phyloP scores from a whole-genome alignment of 2,797 vertebrate species.

The Cynodonichthys magdalenae region DNA sequence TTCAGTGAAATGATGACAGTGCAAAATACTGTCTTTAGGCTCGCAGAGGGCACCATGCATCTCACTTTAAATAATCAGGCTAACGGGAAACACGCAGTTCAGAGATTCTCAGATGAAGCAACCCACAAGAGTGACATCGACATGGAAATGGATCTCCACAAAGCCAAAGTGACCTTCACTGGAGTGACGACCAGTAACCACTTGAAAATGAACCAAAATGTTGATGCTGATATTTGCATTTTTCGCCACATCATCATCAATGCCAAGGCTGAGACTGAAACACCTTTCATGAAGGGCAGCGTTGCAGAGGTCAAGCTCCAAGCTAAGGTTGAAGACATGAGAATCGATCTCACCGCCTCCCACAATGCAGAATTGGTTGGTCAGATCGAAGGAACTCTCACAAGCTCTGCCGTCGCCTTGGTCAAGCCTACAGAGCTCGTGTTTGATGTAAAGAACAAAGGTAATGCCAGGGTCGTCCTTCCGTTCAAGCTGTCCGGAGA shows the following conservation, averaged over 20 bases:
- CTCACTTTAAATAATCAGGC: slow-evolving; percentile 80
- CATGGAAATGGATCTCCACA: slow-evolving; percentile 78
- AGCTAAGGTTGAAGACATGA: slow-evolving; percentile 78
- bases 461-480: slow-evolving; percentile 86
- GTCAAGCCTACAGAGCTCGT: slow-evolving; percentile 80
- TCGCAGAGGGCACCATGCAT: slow-evolving; percentile 75
- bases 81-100: slow-evolving; percentile 82
- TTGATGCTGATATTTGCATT: slow-evolving; percentile 80
- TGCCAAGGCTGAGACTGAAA: slow-evolving; percentile 83
- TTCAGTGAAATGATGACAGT: slow-evolving; percentile 81
- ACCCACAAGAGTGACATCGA: slow-evolving; percentile 80
- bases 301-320: slow-evolving; percentile 79
- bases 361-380: slow-evolving; percentile 84
- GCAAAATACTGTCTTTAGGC: slow-evolving; percentile 78
- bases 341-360: slow-evolving; percentile 81
- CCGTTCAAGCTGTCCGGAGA: slow-evolving; percentile 87
- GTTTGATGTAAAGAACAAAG: slow-evolving; percentile 85
- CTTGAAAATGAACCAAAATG: slow-evolving; percentile 83
- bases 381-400: slow-evolving; percentile 81
- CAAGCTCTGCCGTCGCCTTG: slow-evolving; percentile 81
- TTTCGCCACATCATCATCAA: slow-evolving; percentile 78
- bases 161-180: slow-evolving; percentile 77
- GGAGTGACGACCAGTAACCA: slow-evolving; percentile 78
- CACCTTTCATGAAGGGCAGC: slow-evolving; percentile 82
- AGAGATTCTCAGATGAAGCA: slow-evolving; percentile 82